Evolutionary conservation across 2,797 vertebrate species (phyloP).

Genomic region (Florisuga fusca): DNA sequence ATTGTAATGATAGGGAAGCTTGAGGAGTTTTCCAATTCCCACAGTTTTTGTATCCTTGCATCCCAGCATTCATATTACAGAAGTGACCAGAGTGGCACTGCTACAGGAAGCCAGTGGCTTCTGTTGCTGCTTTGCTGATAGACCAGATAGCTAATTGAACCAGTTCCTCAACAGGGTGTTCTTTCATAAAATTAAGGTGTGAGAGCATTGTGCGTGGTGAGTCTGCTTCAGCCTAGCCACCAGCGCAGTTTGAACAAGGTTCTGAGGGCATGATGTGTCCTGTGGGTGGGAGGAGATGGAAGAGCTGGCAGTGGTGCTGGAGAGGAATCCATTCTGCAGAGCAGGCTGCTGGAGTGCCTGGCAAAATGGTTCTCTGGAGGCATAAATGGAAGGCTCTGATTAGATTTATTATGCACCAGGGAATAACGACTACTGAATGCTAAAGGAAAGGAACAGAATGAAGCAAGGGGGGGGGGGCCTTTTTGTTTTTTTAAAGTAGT

Average conservation of each 20-base stretch:
- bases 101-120: not conserved
- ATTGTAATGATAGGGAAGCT: not conserved
- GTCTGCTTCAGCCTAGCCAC: not conserved
- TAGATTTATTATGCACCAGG: not conserved
- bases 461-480: not conserved
- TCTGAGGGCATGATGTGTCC: fast-evolving
- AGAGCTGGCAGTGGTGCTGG: fast-evolving
- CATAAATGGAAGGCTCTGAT: not conserved
- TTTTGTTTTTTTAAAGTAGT: not conserved
- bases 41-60: not conserved
- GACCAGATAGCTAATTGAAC: not conserved
- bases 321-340: not conserved
- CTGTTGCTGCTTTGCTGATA: not conserved
- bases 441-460: not conserved
- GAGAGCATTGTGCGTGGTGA: fast-evolving
- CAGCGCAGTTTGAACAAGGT: not conserved
- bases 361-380: not conserved
- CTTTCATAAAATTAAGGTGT: not conserved
- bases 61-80: not conserved
- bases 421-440: not conserved
- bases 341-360: fast-evolving
- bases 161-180: not conserved
- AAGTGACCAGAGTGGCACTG: not conserved
- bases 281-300: not conserved
- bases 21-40: not conserved